These are phyloP conservation scores for Oreochromis mossambicus DNA, from an alignment of 2,797 vertebrate species.

Conservation along the genomic window DNA sequence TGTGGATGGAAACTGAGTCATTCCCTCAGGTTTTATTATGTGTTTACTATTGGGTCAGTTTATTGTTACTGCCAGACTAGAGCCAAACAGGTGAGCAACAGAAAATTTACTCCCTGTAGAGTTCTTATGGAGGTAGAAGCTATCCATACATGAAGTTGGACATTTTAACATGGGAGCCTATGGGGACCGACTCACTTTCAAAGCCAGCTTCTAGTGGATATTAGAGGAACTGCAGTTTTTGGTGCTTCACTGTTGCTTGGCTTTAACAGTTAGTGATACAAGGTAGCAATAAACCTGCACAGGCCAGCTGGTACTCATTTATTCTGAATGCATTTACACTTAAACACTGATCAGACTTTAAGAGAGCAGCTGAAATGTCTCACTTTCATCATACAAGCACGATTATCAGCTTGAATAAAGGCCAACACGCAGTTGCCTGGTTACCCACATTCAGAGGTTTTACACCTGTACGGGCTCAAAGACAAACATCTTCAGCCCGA, in stretches of 20 bases:
- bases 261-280: background rate
- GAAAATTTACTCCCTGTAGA: no score
- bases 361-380: background rate
- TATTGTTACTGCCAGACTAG: background rate
- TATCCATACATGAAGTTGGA: background rate
- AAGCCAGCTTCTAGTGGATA: background rate
- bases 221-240: background rate
- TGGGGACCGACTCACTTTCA: background rate
- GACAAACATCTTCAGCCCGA: background rate
- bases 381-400: background rate
- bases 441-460: background rate
- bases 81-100: background rate
- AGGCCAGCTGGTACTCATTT: background rate
- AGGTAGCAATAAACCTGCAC: background rate
- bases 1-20: background rate
- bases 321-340: background rate
- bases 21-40: background rate
- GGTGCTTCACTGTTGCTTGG: background rate
- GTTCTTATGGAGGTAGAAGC: background rate
- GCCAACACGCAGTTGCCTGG: background rate
- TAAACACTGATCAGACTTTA: background rate
- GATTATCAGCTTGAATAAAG: background rate
- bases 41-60: background rate
- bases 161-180: background rate
- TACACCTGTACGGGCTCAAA: background rate